Conservation (phyloP, 2,113 vertebrate genomes). For the Chloropsis hardwickii region DNA sequence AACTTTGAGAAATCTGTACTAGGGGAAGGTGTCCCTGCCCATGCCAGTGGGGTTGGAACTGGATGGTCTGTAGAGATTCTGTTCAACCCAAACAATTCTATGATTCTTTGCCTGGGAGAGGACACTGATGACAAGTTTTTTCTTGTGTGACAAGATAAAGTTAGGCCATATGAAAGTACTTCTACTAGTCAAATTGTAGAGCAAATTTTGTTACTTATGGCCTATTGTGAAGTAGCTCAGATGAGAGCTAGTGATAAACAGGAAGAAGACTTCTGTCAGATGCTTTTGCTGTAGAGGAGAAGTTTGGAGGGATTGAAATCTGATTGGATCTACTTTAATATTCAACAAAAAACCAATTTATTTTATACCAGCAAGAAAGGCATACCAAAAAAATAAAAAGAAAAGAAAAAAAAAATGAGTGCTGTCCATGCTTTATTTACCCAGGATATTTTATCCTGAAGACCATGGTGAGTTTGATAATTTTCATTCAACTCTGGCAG, state of each 20-base stretch:
- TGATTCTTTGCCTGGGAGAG: background rate
- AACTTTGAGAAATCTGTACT: background rate
- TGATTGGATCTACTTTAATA: background rate
- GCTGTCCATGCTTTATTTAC: background rate
- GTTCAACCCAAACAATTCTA: background rate
- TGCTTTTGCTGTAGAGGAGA: background rate
- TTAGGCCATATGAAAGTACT: background rate
- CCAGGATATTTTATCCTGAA: background rate
- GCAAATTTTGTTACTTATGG: background rate
- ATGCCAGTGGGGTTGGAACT: background rate
- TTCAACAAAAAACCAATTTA: background rate
- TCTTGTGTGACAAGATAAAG: background rate
- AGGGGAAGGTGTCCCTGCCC: background rate
- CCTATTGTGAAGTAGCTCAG: background rate
- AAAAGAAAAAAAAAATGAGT: fast-evolving
- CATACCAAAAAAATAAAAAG: fast-evolving
- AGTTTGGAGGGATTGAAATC: background rate
- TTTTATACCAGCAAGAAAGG: background rate
- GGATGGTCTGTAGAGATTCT: background rate
- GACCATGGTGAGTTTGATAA: background rate
- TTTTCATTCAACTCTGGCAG: background rate
- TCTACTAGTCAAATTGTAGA: background rate
- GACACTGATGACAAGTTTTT: background rate
- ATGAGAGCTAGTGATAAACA: background rate
- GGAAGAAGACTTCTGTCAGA: background rate